Conservation (phyloP, 1,140 invertebrate species). For the Prorops nasuta region DNA sequence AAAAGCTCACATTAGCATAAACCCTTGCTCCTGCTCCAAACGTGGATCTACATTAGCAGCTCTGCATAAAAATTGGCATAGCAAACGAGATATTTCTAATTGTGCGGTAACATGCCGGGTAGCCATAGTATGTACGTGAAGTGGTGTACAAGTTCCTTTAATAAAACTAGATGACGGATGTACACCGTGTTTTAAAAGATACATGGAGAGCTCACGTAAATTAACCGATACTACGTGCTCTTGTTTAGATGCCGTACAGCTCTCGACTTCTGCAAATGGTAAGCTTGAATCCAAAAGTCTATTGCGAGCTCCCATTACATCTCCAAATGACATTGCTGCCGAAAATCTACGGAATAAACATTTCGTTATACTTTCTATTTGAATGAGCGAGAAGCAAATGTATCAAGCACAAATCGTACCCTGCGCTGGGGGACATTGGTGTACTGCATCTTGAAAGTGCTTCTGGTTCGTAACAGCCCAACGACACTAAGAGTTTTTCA, state of each 20-base stretch:
- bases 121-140: slow-evolving; percentile 77
- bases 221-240: slow-evolving; percentile 86
- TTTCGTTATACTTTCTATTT: background rate
- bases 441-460: slow-evolving; percentile 79
- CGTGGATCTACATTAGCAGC: slow-evolving; percentile 66
- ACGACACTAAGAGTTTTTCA: slow-evolving; percentile 72
- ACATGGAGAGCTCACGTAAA: slow-evolving; percentile 77
- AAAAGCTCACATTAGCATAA: slow-evolving; percentile 69
- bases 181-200: slow-evolving; percentile 70
- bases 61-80: slow-evolving; percentile 73
- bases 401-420: slow-evolving; percentile 34
- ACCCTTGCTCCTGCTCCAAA: slow-evolving; percentile 71
- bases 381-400: no score
- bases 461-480: slow-evolving; percentile 83
- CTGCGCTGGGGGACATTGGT: slow-evolving; percentile 72
- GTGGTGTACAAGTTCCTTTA: slow-evolving; percentile 59
- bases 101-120: slow-evolving; percentile 78
- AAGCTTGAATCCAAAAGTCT: slow-evolving; percentile 53
- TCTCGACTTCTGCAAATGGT: slow-evolving; percentile 81
- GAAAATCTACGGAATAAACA: slow-evolving; percentile 31
- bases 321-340: slow-evolving; percentile 45
- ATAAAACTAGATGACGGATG: slow-evolving; percentile 49
- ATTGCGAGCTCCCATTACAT: slow-evolving; percentile 48
- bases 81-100: slow-evolving; percentile 70
- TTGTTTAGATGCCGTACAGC: slow-evolving; percentile 81